Percentiles rank a stretch among this genome's conserved stretches.
Evolutionary conservation across 2,113 vertebrate species (phyloP).

Genomic region (Phalacrocorax brasilianus): DNA sequence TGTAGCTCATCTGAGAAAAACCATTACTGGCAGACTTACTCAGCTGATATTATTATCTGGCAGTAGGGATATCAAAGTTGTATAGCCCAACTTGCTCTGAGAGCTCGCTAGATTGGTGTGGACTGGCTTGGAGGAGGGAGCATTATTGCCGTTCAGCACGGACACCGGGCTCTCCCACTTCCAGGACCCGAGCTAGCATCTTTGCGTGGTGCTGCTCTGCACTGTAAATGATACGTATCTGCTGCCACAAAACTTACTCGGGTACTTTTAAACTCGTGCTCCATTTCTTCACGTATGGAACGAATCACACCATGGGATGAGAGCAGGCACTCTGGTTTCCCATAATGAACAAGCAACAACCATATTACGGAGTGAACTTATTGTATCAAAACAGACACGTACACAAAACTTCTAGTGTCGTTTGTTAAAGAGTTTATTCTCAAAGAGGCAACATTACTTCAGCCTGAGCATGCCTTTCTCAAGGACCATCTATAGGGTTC

Average conservation of each 20-base stretch:
- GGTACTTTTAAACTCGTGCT: neutral
- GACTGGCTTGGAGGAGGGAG: neutral
- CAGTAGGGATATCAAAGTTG: neutral
- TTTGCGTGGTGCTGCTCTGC: neutral
- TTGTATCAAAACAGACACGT: constrained; percentile 8
- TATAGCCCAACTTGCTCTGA: neutral
- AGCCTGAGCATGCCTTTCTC: neutral
- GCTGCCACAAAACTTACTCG: neutral
- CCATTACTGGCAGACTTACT: neutral
- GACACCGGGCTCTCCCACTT: neutral
- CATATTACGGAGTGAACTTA: neutral
- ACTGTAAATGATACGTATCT: neutral
- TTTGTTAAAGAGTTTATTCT: constrained; percentile 63
- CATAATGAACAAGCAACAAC: neutral
- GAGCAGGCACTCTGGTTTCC: neutral
- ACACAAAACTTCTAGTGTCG: neutral
- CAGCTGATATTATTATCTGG: neutral
- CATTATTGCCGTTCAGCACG: accelerated
- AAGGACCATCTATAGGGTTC: neutral
- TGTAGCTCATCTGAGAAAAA: neutral
- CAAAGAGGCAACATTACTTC: constrained; percentile 15
- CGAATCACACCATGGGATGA: neutral
- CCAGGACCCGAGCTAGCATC: neutral
- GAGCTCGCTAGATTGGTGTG: neutral
- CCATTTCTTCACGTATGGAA: neutral